A percentile compares a stretch with the other conserved stretches of the same genome.
These are phyloP conservation scores for Lagopus muta DNA, from an alignment of 2,113 vertebrate genomes.

Conservation along the genomic window DNA sequence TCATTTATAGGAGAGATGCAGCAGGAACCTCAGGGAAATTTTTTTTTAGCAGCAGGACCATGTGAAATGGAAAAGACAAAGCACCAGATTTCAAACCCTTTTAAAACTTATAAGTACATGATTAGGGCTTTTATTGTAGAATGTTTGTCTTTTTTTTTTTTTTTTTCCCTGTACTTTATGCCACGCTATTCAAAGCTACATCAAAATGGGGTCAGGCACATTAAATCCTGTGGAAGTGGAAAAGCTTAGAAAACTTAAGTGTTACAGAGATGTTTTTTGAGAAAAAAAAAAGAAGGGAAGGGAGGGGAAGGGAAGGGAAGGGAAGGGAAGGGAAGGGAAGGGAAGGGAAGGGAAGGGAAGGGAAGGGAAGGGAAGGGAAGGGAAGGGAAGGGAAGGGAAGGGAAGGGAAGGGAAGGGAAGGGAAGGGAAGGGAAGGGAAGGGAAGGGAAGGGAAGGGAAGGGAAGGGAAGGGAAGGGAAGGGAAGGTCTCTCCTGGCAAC, in stretches of 20 bases:
- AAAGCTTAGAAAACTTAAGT: not conserved
- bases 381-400: not conserved
- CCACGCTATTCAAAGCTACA: not conserved
- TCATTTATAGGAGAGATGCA: slow-evolving; percentile 77
- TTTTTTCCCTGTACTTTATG: not conserved
- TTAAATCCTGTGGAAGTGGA: not conserved
- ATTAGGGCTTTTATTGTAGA: not conserved
- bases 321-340: not conserved
- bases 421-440: not conserved
- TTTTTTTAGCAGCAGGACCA: slow-evolving; percentile 53
- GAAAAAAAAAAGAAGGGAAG: too few species aligned
- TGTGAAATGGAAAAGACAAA: slow-evolving; percentile 58
- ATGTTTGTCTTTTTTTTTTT: not conserved
- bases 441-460: not conserved
- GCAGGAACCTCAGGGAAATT: slow-evolving; percentile 60
- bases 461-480: not conserved
- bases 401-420: not conserved
- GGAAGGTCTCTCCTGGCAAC: not conserved
- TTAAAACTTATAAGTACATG: slow-evolving; percentile 16
- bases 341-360: not conserved
- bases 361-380: not conserved
- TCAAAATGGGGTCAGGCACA: not conserved
- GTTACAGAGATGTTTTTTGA: not conserved
- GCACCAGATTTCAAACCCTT: slow-evolving; percentile 28
- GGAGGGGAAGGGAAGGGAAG: too few species aligned